Percentiles rank a stretch among this genome's conserved stretches.
phyloP scores from a whole-genome alignment of 2,888 invertebrate species.

The Mantis religiosa region DNA sequence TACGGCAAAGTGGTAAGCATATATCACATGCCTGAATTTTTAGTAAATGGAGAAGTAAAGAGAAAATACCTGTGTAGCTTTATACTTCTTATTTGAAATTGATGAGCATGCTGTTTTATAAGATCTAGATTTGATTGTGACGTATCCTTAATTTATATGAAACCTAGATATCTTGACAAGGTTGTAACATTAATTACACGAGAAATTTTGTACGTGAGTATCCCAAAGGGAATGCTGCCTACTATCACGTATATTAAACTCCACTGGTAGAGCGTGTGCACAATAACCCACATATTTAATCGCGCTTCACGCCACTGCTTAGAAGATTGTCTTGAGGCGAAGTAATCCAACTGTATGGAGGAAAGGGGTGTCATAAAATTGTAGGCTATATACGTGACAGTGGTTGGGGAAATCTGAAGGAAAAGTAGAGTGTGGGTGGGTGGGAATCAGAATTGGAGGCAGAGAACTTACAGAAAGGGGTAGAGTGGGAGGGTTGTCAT shows the following conservation, averaged over 20 bases:
- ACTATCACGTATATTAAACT: background rate
- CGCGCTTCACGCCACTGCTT: background rate
- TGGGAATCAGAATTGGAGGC: background rate
- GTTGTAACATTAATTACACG: too few species aligned
- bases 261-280: background rate
- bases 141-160: too few species aligned
- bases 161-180: too few species aligned
- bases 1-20: too few species aligned
- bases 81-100: too few species aligned
- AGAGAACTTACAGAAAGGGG: background rate
- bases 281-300: background rate
- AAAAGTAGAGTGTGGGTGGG: background rate
- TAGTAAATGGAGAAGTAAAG: too few species aligned
- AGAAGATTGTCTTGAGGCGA: background rate
- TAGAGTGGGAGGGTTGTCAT: background rate
- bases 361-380: background rate
- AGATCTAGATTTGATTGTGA: too few species aligned
- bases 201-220: background rate
- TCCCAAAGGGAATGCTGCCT: too few species aligned
- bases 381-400: background rate
- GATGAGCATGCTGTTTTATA: too few species aligned
- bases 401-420: background rate
- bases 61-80: too few species aligned
- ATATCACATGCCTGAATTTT: too few species aligned
- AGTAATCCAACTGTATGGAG: background rate